Base-by-base conservation (phyloP, 2,797 vertebrate species). In the Oryzias sinensis region DNA sequence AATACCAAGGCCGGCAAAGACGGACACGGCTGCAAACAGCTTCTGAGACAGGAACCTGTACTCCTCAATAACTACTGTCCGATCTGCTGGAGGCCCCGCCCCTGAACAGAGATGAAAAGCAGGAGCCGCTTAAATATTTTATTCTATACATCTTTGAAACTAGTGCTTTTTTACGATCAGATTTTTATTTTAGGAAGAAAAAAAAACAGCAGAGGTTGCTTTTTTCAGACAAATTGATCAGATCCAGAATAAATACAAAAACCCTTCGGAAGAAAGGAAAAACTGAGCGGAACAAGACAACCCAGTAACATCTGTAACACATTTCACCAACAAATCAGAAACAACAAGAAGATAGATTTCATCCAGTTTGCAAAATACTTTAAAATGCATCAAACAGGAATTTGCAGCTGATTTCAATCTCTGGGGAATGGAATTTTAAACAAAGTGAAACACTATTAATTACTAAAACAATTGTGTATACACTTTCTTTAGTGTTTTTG, bases 21-120 rank as follows among this genome's bases (percentile, higher is more conserved):
- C 95, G 0, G 96, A 96, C 52, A 97, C 94, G 0, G 95, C 94
- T n/a, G 95, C 93, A 74, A 97, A 98, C 69, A 98, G 93, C 77
- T 96, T 97, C 85, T 98, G 96, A 25, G 96, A 98, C 64, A 98
- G 74, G 80, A 93, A 96, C 6, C 95, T 83, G 88, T 92, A 98
- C 49, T 95, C 93, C 59, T 92, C 91, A 59, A 94, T 95, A 56
- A 98, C 95, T 81, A 96, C 90, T 0, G 96, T 98, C 55, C 95
- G 93, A 72, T 98, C 95, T 0, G 96, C 93, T 0, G 96, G 95
- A 1, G 96, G 96, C 4, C 89, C 84, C 0, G 89, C 90, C 9
- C 95, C 96, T 97, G 72, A 40, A 52, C 0, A 0, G 9, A 56
- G 66, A 62, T 1, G 50, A 4, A 27, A 5, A 16, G 4, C 0